Evolutionary conservation across 2,797 vertebrate species (phyloP), one percentile per base, ranked within the genome.

Genomic region (Picus viridis): DNA sequence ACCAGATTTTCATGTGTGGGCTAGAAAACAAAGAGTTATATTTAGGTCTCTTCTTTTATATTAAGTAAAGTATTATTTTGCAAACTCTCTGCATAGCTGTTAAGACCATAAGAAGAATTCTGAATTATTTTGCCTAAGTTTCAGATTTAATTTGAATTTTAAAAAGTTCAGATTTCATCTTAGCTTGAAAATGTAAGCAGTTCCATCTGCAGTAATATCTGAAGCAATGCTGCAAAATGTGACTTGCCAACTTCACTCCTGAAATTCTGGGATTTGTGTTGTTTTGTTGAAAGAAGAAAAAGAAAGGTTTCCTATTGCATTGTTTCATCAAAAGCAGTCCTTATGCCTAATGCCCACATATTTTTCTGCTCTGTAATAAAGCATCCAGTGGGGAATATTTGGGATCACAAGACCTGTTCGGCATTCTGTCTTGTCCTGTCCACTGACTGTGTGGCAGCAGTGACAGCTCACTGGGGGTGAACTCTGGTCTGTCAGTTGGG

Each of bases 371-470:
- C n/a, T 62, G 49, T 39, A 47, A 29, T 36, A 72, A 41, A 71
- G 41, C 16, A 22, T n/a, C n/a, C 23, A 9, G 14, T 30, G 18
- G 16, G 34, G 29, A 63, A 59, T 57, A 47, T 32, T 34, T 69
- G 59, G 22, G 45, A 62, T 89, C 36, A 49, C 39, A 39, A 12
- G 39, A 39, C 39, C 39, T 39, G 39, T 39, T 39, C 12, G 39
- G 39, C 39, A 39, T n/a, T 43, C 24, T 0, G 0, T 24, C 64
- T 45, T 78, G 41, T 72, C 8, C 16, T 82, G 30, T n/a, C 59
- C 10, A 4, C 14, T 0, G 0, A 12, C 45, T 2, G 1, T 59
- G n/a, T 43, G 65, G 58, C 68, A 76, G 53, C 16, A 8, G 59
- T 43, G 56, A 19, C 6, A 27, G 30, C 41, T 78, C n/a, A 6